Evolutionary conservation across 2,113 vertebrate genomes (phyloP), one percentile per base, ranked within the genome.

Genomic region (Puffinus mauretanicus): DNA sequence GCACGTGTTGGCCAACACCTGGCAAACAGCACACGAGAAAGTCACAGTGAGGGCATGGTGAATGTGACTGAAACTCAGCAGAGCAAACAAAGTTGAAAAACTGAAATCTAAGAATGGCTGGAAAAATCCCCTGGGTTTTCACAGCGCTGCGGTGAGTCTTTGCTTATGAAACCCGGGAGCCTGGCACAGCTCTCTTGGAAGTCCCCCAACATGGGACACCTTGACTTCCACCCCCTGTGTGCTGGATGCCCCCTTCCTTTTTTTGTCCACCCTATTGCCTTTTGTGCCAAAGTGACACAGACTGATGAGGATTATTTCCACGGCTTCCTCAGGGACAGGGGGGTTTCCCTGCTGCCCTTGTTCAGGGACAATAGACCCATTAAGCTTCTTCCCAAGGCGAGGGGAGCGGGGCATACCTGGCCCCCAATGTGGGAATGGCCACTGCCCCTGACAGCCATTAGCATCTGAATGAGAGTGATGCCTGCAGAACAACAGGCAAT

Each of bases 241-340:
- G 70, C 85, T 5, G 90, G 77, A 51, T 66, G 44, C 78, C 34
- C 75, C 72, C 34, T 61, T 25, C 62, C 62, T 47, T 49, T 94
- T 61, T 85, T 60, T 47, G 96, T 75, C 51, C 66, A 26, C 42
- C 64, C 55, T 3, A 10, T 7, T 30, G 88, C 79, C 94, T 95
- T 96, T 97, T 95, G 91, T 95, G 47, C 79, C 94, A 46, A 47
- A 95, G 93, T 97, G 97, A 95, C 94, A 90, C 87, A 95, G 90
- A 94, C 90, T 81, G 96, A 96, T 95, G 94, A 81, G 91, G 95
- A 97, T 97, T 97, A 97, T 91, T 96, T 93, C 86, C 91, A 92
- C 62, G 38, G 90, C 91, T 97, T 97, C 96, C 96, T 94, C 91
- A 5, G 92, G 97, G 92, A 88, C 80, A 80, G 85, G 75, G 44